These are phyloP conservation scores for Microcebus jonahi DNA, from an alignment of 2,113 vertebrate species.

Conservation along the genomic window DNA sequence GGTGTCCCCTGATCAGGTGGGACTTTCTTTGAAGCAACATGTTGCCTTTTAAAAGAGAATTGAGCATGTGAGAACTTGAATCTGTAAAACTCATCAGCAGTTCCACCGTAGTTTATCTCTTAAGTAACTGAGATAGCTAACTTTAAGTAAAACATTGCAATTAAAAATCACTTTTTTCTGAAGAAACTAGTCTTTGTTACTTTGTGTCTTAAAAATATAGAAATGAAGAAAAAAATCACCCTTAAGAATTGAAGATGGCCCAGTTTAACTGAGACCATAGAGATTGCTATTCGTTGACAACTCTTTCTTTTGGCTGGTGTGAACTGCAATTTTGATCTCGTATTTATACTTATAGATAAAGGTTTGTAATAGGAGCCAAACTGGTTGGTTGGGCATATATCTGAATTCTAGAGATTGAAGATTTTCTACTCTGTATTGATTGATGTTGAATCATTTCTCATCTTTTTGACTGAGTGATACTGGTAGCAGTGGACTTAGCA, in stretches of 20 bases:
- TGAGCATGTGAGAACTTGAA: constrained; percentile 82
- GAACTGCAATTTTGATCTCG: not conserved
- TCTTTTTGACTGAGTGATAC: not conserved
- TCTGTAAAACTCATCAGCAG: constrained; percentile 81
- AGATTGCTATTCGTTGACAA: not conserved
- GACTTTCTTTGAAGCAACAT: constrained; percentile 83
- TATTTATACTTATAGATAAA: not conserved
- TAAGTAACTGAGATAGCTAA: constrained; percentile 76
- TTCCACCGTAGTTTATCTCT: constrained; percentile 78
- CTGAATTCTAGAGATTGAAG: not conserved
- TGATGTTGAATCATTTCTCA: not conserved
- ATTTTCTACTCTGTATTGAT: not conserved
- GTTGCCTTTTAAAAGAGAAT: constrained; percentile 84
- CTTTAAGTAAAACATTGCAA: constrained; percentile 66
- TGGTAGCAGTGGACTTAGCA: not conserved
- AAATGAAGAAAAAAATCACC: constrained; percentile 38
- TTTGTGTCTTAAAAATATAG: constrained; percentile 50
- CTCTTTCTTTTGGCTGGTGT: not conserved
- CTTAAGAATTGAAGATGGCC: not conserved
- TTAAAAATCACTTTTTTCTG: constrained; percentile 63
- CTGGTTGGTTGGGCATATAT: not conserved
- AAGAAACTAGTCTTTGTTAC: constrained; percentile 38
- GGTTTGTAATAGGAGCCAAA: not conserved
- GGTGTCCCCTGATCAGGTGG: constrained; percentile 83
- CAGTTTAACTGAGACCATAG: not conserved